Evolutionary conservation across 23 tunicate genomes (phyloP), one percentile per base, ranked within the genome.

Genomic region (Trididemnum nubilum): DNA sequence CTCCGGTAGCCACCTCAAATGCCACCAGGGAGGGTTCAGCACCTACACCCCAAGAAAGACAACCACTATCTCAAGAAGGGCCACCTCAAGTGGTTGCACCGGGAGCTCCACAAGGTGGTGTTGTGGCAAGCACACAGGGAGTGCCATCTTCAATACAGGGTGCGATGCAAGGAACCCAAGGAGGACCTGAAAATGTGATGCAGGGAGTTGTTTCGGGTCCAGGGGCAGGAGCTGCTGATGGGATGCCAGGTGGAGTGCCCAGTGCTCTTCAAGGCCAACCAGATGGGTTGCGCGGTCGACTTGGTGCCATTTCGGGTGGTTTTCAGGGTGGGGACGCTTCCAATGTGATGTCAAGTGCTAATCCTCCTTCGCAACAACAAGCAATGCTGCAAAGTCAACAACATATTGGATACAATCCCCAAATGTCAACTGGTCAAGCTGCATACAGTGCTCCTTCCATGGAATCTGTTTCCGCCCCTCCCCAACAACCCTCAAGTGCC

Each of bases 341-440:
- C n/a, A n/a, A n/a, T n/a, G n/a, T n/a, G n/a, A n/a, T n/a, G n/a
- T n/a, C n/a, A n/a, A n/a, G n/a, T n/a, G n/a, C n/a, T n/a, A n/a
- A n/a, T n/a, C n/a, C n/a, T n/a, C n/a, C n/a, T n/a, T 61, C 67
- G 26, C 67, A 61, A 22, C 67, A 61, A 61, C 67, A 22, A 21
- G 25, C 29, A 15, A 49, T n/a, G n/a, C n/a, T n/a, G n/a, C n/a
- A n/a, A n/a, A n/a, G n/a, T n/a, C 54, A 44, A 15, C 54, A 44
- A 44, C 12, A 15, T 15, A 44, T 44, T 9, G 54, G 54, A 44
- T 9, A 15, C 9, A 7, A 44, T 44, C 54, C 54, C 15, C 15
- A 9, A 15, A 9, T 7, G 15, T 7, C 15, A 44, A 7, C 54
- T 44, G 15, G 54, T 15, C 54, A 44, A 15, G 54, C 54, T 15